Percentiles rank a stretch among this genome's conserved stretches.
Conservation (phyloP, 2,888 invertebrate genomes). For the Andrena dorsata region DNA sequence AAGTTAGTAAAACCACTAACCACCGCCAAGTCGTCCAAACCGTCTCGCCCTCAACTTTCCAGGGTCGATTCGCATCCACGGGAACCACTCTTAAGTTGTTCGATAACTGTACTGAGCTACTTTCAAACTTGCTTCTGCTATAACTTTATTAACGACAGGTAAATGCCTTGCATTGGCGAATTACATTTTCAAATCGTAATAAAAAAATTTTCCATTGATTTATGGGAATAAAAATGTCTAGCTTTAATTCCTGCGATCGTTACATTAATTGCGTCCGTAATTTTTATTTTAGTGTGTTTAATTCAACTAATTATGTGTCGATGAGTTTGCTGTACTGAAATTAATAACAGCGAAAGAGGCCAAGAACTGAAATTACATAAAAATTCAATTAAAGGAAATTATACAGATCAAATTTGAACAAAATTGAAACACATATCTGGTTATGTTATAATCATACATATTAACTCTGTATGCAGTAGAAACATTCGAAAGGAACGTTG, state of each 20-base stretch:
- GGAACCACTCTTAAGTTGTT: slow-evolving; percentile 52
- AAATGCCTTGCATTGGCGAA: slow-evolving; percentile 41
- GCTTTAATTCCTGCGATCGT: neutral
- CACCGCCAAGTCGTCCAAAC: slow-evolving; percentile 43
- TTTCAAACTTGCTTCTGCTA: slow-evolving; percentile 37
- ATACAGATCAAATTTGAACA: neutral
- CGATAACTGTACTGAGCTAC: slow-evolving; percentile 49
- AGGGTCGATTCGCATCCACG: slow-evolving; percentile 51
- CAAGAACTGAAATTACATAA: neutral
- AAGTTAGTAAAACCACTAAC: slow-evolving; percentile 71
- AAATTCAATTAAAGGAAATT: neutral
- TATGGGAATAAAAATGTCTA: slow-evolving; percentile 17
- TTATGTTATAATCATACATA: no score
- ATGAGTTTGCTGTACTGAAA: neutral
- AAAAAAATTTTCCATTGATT: slow-evolving; percentile 1
- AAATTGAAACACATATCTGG: no score
- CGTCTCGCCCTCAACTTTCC: slow-evolving; percentile 28
- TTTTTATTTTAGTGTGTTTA: neutral
- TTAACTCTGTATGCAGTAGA: no score
- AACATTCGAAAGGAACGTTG: no score
- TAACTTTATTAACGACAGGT: slow-evolving; percentile 63
- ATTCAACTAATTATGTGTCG: neutral
- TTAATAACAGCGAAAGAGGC: neutral
- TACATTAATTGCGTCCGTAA: neutral
- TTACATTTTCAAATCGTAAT: slow-evolving; percentile 40